Evolutionary conservation across 2,797 vertebrate genomes (phyloP).

Genomic region (Hozukius guyotensis): DNA sequence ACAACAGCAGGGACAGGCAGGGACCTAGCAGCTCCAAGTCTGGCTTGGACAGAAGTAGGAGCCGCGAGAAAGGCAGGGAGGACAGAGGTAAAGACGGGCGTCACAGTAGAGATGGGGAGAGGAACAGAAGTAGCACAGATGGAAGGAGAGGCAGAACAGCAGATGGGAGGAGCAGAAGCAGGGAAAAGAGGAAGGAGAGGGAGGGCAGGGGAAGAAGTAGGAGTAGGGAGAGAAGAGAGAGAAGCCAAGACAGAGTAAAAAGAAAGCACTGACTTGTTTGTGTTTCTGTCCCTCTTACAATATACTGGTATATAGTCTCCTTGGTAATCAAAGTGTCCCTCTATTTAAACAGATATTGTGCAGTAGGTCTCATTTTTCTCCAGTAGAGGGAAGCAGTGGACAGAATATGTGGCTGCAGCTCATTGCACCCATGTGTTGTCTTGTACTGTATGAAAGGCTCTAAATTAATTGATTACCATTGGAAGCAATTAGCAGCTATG

Average conservation of each 20-base stretch:
- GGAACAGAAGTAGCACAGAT: slow-evolving; percentile 71
- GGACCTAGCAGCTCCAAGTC: slow-evolving; percentile 54
- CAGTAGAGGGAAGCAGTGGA: slow-evolving; percentile 77
- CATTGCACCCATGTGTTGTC: not conserved
- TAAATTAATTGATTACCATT: slow-evolving; percentile 59
- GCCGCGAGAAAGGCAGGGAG: slow-evolving; percentile 67
- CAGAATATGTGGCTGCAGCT: slow-evolving; percentile 41
- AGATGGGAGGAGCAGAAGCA: slow-evolving; percentile 71
- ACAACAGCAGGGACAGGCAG: slow-evolving; percentile 65
- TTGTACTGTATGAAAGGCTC: slow-evolving; percentile 24
- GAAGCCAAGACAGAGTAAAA: slow-evolving; percentile 52
- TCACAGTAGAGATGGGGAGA: slow-evolving; percentile 63
- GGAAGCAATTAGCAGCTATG: slow-evolving; percentile 47
- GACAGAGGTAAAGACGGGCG: slow-evolving; percentile 56
- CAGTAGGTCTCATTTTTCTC: slow-evolving; percentile 25
- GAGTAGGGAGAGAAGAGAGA: slow-evolving; percentile 50
- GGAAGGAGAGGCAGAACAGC: slow-evolving; percentile 59
- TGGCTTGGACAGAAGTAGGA: slow-evolving; percentile 54
- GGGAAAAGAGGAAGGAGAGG: slow-evolving; percentile 59
- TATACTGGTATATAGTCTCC: not conserved
- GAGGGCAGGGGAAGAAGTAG: slow-evolving; percentile 53
- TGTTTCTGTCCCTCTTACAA: not conserved
- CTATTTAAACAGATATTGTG: not conserved
- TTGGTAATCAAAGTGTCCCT: not conserved
- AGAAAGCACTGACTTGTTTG: slow-evolving; percentile 46